Conservation (phyloP, 2,888 invertebrate species). For the Oligia fasciuncula region DNA sequence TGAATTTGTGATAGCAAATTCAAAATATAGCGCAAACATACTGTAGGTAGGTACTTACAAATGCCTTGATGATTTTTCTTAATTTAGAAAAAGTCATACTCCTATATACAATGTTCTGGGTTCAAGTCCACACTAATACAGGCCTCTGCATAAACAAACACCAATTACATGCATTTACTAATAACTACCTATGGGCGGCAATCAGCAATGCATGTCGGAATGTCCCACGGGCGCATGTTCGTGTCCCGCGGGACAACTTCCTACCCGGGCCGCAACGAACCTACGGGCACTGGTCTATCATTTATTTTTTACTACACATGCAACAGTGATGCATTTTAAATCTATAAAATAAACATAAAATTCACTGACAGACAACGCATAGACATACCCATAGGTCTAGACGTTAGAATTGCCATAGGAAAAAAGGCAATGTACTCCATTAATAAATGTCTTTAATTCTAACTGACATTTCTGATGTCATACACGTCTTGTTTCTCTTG, state of each 20-base stretch:
- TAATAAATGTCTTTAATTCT: not conserved
- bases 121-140: not conserved
- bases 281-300: slow-evolving; percentile 35
- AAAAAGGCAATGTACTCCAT: not conserved
- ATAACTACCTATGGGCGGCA: slow-evolving; percentile 35
- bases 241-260: slow-evolving; percentile 45
- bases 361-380: not conserved
- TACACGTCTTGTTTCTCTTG: no score
- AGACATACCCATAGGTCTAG: not conserved
- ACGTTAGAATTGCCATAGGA: no score
- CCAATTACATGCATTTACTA: slow-evolving; percentile 33
- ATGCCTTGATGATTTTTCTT: not conserved
- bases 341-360: not conserved
- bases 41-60: not conserved
- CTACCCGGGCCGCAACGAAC: slow-evolving; percentile 40
- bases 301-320: slow-evolving; percentile 49
- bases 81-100: not conserved
- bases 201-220: slow-evolving; percentile 62
- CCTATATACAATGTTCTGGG: not conserved
- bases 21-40: not conserved
- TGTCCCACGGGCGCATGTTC: slow-evolving; percentile 55
- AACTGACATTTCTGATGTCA: no score
- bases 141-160: slow-evolving; percentile 44
- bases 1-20: not conserved
- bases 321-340: not conserved